Conservation (phyloP, 2,888 invertebrate genomes). For the Arctia plantaginis region DNA sequence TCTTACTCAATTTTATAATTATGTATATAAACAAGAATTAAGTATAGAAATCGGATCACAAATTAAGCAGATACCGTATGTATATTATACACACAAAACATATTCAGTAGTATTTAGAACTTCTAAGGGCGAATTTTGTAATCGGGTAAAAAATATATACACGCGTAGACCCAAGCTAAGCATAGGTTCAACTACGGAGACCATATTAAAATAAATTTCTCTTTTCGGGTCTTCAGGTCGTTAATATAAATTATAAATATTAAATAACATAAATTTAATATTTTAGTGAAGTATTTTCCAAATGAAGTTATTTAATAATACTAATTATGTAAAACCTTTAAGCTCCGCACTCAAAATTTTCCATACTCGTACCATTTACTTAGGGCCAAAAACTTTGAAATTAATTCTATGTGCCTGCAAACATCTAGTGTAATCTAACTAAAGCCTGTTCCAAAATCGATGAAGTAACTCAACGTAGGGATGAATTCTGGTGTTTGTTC, state of each 20-base stretch:
- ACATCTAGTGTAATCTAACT: slow-evolving; percentile 7
- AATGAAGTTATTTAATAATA: background rate
- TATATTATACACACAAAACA: no score
- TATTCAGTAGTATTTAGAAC: no score
- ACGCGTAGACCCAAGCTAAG: background rate
- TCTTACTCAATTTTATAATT: no score
- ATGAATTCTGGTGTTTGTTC: slow-evolving; percentile 30
- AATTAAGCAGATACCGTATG: no score
- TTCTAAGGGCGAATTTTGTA: no score
- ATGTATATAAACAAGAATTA: no score
- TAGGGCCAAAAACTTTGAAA: background rate
- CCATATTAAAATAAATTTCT: background rate
- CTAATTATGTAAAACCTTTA: background rate
- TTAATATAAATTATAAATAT: no score
- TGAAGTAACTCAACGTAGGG: background rate
- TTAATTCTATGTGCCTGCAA: background rate
- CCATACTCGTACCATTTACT: background rate
- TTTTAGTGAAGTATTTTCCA: no score
- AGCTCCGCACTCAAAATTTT: background rate
- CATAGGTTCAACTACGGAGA: background rate
- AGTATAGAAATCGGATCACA: no score
- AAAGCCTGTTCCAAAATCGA: slow-evolving; percentile 11
- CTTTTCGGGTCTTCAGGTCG: background rate
- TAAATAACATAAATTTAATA: no score
- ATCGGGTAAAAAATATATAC: background rate